Evolutionary conservation across 2,888 invertebrate species (phyloP).

Genomic region (Tetropium fuscum): DNA sequence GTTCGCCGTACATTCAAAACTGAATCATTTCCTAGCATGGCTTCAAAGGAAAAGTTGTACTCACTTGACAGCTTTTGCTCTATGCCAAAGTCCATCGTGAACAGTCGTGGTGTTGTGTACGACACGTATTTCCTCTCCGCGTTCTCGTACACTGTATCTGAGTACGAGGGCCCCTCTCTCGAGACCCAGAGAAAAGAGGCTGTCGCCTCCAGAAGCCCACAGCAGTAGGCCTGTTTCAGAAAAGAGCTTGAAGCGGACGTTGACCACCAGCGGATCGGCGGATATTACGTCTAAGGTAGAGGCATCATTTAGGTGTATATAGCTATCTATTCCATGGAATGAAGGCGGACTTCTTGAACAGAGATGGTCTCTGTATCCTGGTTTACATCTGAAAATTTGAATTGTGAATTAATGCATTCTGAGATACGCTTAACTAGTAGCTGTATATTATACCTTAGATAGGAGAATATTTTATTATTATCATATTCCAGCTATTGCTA

Average conservation of each 20-base stretch:
- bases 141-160: constrained; percentile 86
- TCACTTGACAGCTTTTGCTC: constrained; percentile 80
- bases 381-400: constrained; percentile 67
- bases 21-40: too few species aligned
- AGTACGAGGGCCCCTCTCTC: constrained; percentile 80
- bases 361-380: constrained; percentile 68
- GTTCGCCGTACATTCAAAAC: too few species aligned
- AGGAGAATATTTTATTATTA: too few species aligned
- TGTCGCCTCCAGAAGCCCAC: constrained; percentile 85
- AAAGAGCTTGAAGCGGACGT: constrained; percentile 85
- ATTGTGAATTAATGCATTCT: too few species aligned
- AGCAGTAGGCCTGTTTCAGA: constrained; percentile 81
- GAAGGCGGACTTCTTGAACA: constrained; percentile 75
- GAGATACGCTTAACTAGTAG: too few species aligned
- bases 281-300: constrained; percentile 87
- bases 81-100: constrained; percentile 91
- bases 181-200: constrained; percentile 88
- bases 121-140: constrained; percentile 87
- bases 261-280: constrained; percentile 88
- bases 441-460: too few species aligned
- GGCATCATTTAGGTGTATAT: constrained; percentile 88
- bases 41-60: constrained; percentile 29
- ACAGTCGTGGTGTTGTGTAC: constrained; percentile 87
- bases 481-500: too few species aligned
- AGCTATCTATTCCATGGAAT: constrained; percentile 87